Base-by-base conservation (phyloP, 2,888 invertebrate species). In the Biston stratarius region DNA sequence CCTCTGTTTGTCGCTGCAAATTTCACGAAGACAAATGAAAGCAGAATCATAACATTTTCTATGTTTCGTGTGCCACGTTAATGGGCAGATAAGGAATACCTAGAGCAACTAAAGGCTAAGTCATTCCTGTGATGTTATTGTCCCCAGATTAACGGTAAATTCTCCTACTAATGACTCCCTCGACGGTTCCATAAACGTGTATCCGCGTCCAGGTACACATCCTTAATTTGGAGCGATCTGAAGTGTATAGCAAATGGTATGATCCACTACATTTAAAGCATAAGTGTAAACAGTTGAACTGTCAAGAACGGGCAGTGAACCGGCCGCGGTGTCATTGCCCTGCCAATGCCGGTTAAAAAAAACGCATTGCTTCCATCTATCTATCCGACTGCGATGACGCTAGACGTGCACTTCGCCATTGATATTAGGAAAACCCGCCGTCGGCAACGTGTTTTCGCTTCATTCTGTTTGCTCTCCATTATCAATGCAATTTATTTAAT, bases 271-370 rank as follows among this genome's bases (percentile, higher is more conserved):
- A 87, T 85, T 86, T 85, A 84, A 82, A 79, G 71, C 72, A 74
- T 77, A 77, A 88, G 88, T 88, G 88, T 91, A 92, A 93, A 92
- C 90, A 93, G 92, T 92, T 92, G 91, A 92, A 92, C 92, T 93
- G 92, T 94, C 93, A 93, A 93, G 94, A 93, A 93, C 93, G 94
- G 93, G 81, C 93, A 92, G 89, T 90, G 93, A 92, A 90, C 93
- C 91, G 88, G 81, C 80, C 83, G 80, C 82, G 82, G 86, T 86
- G 93, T 93, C 92, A 91, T 87, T 92, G 93, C 92, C 92, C 93
- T 83, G 87, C 81, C 87, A 88, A 89, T 91, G 90, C 87, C 89
- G 90, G 88, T 88, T 83, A 90, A 93, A 92, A 64, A 92, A 93
- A 94, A 92, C 88, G 89, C 88, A 89, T 87, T 84, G 89, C 89